Evolutionary conservation across 2,113 vertebrate species (phyloP).

Genomic region (Tupaia tana): DNA sequence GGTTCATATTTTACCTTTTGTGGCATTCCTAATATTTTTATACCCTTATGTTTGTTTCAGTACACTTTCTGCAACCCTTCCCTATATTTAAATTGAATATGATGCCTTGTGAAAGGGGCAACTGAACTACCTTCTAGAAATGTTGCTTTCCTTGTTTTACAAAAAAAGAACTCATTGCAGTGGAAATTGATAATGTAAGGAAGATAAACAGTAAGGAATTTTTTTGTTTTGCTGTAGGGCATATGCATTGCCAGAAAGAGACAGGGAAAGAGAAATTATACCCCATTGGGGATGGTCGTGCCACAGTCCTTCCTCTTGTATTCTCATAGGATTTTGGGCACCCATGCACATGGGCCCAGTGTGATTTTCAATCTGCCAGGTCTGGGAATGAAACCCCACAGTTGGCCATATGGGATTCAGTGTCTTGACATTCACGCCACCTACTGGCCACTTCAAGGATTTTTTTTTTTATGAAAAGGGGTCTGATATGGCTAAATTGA

Average conservation of each 20-base stretch:
- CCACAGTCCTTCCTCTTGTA: no score
- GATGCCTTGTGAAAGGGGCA: not conserved
- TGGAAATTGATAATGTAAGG: not conserved
- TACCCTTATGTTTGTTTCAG: conserved; percentile 4
- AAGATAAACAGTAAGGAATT: not conserved
- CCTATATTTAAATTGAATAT: not conserved
- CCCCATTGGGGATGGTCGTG: no score
- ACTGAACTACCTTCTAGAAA: not conserved
- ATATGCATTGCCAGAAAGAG: no score
- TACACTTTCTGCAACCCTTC: not conserved
- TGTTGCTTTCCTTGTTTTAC: conserved; percentile 3
- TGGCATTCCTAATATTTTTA: not conserved
- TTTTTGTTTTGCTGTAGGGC: no score
- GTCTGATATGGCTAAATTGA: not conserved
- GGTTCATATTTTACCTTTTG: not conserved
- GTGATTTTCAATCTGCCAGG: no score
- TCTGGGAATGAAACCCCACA: no score
- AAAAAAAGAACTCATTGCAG: not conserved
- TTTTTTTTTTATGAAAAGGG: not conserved
- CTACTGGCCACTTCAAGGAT: no score
- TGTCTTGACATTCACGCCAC: no score
- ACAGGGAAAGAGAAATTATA: no score
- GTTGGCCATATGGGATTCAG: no score
- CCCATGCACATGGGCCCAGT: no score
- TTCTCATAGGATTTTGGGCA: no score